A percentile compares a stretch with the other conserved stretches of the same genome.
Evolutionary conservation across 2,113 vertebrate species (phyloP).

Genomic region (Caranx ignobilis): DNA sequence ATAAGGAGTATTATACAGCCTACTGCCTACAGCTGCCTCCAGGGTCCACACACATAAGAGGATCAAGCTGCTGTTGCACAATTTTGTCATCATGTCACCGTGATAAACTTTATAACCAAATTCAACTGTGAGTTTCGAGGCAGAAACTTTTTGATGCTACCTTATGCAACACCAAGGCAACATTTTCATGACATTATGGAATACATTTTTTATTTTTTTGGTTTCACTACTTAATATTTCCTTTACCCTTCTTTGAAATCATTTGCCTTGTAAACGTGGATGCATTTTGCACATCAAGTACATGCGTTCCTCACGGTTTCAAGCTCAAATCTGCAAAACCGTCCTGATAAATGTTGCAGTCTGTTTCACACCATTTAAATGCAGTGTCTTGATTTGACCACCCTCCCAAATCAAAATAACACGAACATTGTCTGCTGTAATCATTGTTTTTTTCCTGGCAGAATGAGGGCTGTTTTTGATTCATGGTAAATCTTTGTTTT

Average conservation of each 20-base stretch:
- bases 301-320: background rate
- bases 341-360: background rate
- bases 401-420: background rate
- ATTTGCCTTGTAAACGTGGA: background rate
- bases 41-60: conserved; percentile 47
- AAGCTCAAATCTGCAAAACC: background rate
- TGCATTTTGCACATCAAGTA: background rate
- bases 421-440: background rate
- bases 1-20: background rate
- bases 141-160: conserved; percentile 48
- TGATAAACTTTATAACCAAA: conserved; percentile 46
- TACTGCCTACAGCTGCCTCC: conserved; percentile 28
- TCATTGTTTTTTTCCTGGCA: conserved; percentile 2
- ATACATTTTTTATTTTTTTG: background rate
- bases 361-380: background rate
- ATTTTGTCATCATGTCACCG: conserved; percentile 52
- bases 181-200: conserved; percentile 12
- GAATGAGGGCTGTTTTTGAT: background rate
- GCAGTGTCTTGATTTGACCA: background rate
- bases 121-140: conserved; percentile 16
- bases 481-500: background rate
- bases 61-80: conserved; percentile 54
- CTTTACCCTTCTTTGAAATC: background rate
- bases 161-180: conserved; percentile 55
- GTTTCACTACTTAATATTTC: conserved; percentile 4